Conservation (phyloP, 2,888 invertebrate genomes). For the Busseola fusca region DNA sequence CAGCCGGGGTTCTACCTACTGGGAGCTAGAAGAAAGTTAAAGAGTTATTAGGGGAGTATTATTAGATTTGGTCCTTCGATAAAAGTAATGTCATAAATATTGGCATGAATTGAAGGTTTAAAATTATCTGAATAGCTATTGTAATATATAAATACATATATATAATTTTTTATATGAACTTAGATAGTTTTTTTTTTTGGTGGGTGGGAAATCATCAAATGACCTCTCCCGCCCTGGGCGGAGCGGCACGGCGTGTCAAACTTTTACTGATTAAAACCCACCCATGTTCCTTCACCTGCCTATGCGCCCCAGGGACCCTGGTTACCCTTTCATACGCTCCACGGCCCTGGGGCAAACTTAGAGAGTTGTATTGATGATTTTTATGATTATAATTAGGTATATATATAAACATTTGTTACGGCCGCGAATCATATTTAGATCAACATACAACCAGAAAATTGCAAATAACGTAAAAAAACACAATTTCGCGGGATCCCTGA, state of each 20-base stretch:
- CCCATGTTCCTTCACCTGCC: no score
- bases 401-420: not conserved
- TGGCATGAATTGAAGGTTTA: not conserved
- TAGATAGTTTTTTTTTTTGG: no score
- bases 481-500: not conserved
- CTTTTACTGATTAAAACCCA: no score
- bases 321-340: no score
- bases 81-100: not conserved
- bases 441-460: not conserved
- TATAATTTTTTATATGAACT: no score
- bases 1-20: slow-evolving; percentile 89
- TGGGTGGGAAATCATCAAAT: no score
- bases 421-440: not conserved
- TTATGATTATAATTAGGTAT: not conserved
- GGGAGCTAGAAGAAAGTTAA: slow-evolving; percentile 84
- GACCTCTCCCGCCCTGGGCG: no score
- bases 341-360: no score
- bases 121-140: not conserved
- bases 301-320: no score
- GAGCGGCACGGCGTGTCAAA: no score
- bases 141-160: no score
- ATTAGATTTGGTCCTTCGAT: not conserved
- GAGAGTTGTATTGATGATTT: not conserved
- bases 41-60: not conserved
- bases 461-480: not conserved